A percentile compares a stretch with the other conserved stretches of the same genome.
Conservation (phyloP, 2,113 vertebrate genomes). For the Barnardius zonarius region DNA sequence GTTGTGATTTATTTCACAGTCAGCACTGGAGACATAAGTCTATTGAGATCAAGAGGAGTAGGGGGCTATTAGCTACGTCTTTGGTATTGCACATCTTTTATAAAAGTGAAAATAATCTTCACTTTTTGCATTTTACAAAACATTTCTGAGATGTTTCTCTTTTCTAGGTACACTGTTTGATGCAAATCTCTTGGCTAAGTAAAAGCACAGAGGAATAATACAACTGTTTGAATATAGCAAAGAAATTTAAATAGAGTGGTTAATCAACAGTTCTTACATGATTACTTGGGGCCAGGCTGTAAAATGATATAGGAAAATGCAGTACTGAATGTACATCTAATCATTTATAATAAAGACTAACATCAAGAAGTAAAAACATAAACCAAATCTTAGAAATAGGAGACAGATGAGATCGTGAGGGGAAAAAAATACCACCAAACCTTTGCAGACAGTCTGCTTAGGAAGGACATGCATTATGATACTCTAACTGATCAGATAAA, state of each 20-base stretch:
- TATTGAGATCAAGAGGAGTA: background rate
- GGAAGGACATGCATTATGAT: background rate
- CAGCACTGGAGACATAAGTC: background rate
- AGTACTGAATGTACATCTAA: background rate
- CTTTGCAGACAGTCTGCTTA: background rate
- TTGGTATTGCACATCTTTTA: background rate
- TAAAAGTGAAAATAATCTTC: background rate
- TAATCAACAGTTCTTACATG: background rate
- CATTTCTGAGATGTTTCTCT: background rate
- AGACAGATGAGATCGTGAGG: background rate
- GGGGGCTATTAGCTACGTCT: background rate
- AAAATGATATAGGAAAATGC: background rate
- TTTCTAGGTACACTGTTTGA: background rate
- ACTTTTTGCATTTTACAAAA: background rate
- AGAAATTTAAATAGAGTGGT: background rate
- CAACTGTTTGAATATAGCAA: background rate
- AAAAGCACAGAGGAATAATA: background rate
- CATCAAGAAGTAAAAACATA: background rate
- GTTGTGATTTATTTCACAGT: background rate
- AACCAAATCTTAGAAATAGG: background rate
- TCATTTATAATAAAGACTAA: background rate
- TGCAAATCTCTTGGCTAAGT: background rate
- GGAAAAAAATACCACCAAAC: accelerated
- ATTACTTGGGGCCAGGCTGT: background rate
- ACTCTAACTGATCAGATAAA: background rate